Conservation (phyloP, 2,113 vertebrate species). For the Pagrus major region DNA sequence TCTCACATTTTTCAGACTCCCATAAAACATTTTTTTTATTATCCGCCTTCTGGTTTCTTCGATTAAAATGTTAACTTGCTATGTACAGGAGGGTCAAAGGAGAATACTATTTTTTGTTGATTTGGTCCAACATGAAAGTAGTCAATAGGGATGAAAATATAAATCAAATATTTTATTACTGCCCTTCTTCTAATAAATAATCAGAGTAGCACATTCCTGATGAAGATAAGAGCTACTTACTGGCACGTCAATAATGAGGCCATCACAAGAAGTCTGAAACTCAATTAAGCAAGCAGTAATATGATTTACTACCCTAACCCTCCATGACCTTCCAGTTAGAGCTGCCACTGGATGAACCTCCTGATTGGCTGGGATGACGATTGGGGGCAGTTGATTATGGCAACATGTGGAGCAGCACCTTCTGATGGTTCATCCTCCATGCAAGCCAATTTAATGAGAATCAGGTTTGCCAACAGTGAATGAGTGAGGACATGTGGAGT, state of each 20-base stretch:
- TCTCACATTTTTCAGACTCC: constrained; percentile 1
- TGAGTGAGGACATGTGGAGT: neutral
- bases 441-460: neutral
- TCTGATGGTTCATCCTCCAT: neutral
- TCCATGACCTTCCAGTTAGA: neutral
- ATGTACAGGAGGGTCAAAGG: neutral
- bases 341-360: constrained; percentile 13
- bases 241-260: neutral
- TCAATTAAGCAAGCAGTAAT: constrained; percentile 6
- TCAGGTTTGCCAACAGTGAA: neutral
- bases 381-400: neutral
- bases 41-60: neutral
- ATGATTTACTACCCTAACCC: neutral
- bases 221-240: neutral
- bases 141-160: neutral
- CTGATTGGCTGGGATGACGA: constrained; percentile 5
- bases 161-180: neutral
- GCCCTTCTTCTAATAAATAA: neutral
- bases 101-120: neutral
- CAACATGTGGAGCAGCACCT: neutral
- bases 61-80: neutral
- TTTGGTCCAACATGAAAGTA: neutral
- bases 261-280: neutral
- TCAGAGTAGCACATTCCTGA: neutral
- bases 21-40: neutral